Conservation (phyloP, 2,113 vertebrate genomes). For the Sceloporus tristichus region DNA sequence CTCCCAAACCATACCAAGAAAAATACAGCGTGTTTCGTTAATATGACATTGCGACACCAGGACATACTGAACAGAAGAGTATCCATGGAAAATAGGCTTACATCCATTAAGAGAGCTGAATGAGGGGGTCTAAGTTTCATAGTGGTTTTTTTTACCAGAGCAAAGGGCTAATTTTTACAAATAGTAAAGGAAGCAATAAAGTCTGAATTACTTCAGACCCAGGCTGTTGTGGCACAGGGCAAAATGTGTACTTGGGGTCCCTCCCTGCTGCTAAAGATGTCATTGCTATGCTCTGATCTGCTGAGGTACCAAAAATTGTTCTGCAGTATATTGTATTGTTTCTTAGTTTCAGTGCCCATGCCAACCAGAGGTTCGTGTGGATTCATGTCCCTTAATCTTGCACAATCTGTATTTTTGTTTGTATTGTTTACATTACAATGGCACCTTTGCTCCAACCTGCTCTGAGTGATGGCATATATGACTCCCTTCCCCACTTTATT, state of each 20-base stretch:
- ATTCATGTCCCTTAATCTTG: too few relatives aligned
- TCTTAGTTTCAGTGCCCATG: too few relatives aligned
- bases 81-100: constrained; percentile 39
- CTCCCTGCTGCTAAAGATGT: too few relatives aligned
- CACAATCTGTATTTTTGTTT: too few relatives aligned
- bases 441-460: not conserved
- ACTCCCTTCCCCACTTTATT: not conserved
- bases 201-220: not conserved
- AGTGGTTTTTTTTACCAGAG: constrained; percentile 31
- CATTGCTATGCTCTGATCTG: too few relatives aligned
- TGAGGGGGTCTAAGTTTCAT: constrained; percentile 41
- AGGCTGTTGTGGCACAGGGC: too few relatives aligned
- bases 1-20: constrained; percentile 21
- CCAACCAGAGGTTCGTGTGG: too few relatives aligned
- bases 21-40: not conserved
- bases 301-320: too few relatives aligned
- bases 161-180: not conserved
- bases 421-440: not conserved
- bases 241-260: too few relatives aligned
- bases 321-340: too few relatives aligned
- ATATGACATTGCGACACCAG: constrained; percentile 36
- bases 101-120: constrained; percentile 39
- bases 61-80: constrained; percentile 15
- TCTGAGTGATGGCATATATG: not conserved
- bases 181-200: not conserved